Conservation (phyloP, 1,140 invertebrate species). For the Apis cerana region DNA sequence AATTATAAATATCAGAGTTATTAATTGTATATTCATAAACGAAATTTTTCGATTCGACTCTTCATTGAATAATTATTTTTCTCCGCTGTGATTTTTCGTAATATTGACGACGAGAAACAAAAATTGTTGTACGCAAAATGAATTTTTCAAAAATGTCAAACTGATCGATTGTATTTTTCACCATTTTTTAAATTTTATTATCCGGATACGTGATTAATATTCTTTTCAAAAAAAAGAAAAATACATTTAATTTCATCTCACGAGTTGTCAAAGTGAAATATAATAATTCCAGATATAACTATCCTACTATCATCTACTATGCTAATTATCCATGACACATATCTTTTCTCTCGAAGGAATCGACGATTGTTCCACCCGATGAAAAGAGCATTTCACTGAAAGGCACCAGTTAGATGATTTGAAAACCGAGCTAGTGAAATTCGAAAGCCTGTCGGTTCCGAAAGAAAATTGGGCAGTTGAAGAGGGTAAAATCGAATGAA, state of each 20-base stretch:
- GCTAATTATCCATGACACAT: background rate
- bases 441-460: background rate
- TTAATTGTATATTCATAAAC: background rate
- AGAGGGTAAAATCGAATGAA: background rate
- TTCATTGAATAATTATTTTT: too few species aligned
- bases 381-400: background rate
- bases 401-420: background rate
- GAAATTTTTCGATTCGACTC: background rate
- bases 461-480: conserved; percentile 1
- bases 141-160: too few species aligned
- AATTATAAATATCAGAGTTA: background rate
- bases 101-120: too few species aligned
- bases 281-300: too few species aligned
- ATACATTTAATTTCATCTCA: too few species aligned
- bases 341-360: background rate
- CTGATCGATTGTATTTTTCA: too few species aligned
- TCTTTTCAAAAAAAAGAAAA: too few species aligned
- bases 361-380: background rate
- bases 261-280: too few species aligned
- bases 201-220: too few species aligned
- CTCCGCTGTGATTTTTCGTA: too few species aligned
- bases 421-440: background rate
- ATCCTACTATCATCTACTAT: background rate
- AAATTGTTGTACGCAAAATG: too few species aligned
- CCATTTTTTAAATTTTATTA: too few species aligned